Conservation (phyloP, 2,797 vertebrate genomes). For the Parauchenoglanis ngamensis region DNA sequence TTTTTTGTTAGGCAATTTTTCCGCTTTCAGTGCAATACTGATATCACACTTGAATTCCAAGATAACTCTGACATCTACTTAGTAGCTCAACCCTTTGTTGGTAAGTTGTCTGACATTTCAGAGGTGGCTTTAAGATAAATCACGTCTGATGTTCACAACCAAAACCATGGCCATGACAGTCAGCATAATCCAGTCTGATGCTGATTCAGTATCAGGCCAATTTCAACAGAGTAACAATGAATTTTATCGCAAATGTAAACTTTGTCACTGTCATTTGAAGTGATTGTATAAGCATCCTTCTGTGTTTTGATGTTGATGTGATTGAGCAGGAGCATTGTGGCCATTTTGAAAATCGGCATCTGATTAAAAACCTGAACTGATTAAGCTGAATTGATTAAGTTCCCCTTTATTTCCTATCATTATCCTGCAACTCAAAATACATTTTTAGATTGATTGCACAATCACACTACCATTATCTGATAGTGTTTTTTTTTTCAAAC, state of each 20-base stretch:
- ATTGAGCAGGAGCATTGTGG: neutral
- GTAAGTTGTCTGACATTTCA: neutral
- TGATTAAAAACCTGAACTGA: neutral
- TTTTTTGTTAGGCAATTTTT: neutral
- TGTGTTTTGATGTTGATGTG: neutral
- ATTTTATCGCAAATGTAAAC: neutral
- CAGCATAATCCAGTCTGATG: neutral
- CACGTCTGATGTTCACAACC: neutral
- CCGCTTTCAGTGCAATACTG: neutral
- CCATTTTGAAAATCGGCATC: neutral
- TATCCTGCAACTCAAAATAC: neutral
- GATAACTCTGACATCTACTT: neutral
- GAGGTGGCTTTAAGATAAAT: neutral
- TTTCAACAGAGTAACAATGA: neutral
- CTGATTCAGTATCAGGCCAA: neutral
- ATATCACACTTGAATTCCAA: neutral
- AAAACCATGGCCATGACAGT: neutral
- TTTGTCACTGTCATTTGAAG: neutral
- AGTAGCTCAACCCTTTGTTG: neutral
- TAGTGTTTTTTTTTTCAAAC: too few species aligned
- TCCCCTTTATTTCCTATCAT: neutral
- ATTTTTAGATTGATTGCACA: neutral
- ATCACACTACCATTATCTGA: too few species aligned
- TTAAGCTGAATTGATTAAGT: neutral
- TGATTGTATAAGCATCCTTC: neutral